Base-by-base conservation (phyloP, 2,797 vertebrate species). In the Acridotheres tristis region DNA sequence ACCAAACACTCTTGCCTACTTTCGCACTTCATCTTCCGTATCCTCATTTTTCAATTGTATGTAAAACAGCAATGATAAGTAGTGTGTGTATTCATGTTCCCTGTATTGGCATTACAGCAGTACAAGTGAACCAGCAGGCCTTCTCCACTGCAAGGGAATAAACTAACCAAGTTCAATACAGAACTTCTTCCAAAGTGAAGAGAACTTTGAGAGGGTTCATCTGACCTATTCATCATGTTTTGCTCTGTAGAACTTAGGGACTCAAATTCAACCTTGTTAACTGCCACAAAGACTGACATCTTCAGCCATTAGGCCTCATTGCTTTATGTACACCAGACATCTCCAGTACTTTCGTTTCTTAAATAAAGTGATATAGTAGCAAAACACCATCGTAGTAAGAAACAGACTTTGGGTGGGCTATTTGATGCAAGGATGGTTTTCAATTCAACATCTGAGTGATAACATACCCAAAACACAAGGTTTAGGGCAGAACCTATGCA, bases 21-120 rank as follows among this genome's bases (percentile, higher is more conserved):
- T 96, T 68, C 95, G 96, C 93, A 97, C 95, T 85, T 96, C 92
- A 77, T 80, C 81, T 90, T 97, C 97, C 96, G 95, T 53, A 45
- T 91, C 88, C 93, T 97, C 61, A 55, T 50, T 75, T 88, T 71
- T 72, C 94, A 93, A 13, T 21, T 91, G 91, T 40, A 91, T 23
- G 59, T 94, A 78, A 96, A 93, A 97, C 89, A 96, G 73, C 51
- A 65, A n/a, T 36, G 65, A 68, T 58, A 93, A 93, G 65, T 45
- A 97, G 94, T 34, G 72, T 93, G 92, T 92, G 94, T 88, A 81
- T 90, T 78, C 78, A n/a, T 84, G 53, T 94, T 71, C 50, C 97
- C 96, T 95, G 89, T 38, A n/a, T 3, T 75, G 73, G 50, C 21
- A 55, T 91, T 57, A 94, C 80, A 88, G 90, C 89, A 92, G 95